phyloP scores from a whole-genome alignment of 2,113 vertebrate species.

The Ammodytes marinus region DNA sequence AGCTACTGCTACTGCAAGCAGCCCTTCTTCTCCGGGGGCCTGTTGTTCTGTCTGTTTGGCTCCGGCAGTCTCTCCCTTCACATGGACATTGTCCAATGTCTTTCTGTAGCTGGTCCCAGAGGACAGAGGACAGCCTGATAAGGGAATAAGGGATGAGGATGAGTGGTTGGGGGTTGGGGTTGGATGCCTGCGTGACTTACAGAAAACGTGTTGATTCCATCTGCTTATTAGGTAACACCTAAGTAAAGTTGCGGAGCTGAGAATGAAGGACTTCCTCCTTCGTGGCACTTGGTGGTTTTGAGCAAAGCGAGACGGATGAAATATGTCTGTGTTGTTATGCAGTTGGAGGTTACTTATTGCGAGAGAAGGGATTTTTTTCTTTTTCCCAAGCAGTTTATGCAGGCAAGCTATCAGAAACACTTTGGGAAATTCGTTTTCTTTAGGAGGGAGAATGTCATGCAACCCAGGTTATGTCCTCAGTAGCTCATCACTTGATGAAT shows the following conservation, averaged over 20 bases:
- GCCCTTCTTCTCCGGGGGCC: slow-evolving; percentile 34
- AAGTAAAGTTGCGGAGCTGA: slow-evolving; percentile 10
- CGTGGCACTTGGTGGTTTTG: slow-evolving; percentile 6
- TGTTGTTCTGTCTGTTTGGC: slow-evolving; percentile 52
- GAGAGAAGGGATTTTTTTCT: slow-evolving; percentile 13
- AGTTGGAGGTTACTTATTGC: slow-evolving; percentile 11
- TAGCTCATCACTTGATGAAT: slow-evolving; percentile 17
- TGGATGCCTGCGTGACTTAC: slow-evolving; percentile 32
- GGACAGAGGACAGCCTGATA: slow-evolving; percentile 44
- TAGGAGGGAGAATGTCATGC: neutral
- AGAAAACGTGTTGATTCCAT: slow-evolving; percentile 8
- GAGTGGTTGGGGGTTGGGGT: too few species aligned
- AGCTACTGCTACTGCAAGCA: slow-evolving; percentile 58
- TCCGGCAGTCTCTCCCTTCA: slow-evolving; percentile 33
- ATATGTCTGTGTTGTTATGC: slow-evolving; percentile 14
- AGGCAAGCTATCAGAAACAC: slow-evolving; percentile 18
- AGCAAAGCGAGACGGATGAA: neutral
- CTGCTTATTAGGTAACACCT: slow-evolving; percentile 26
- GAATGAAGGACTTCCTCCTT: slow-evolving; percentile 19
- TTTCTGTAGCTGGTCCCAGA: slow-evolving; percentile 42
- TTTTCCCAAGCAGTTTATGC: slow-evolving; percentile 7
- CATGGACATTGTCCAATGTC: slow-evolving; percentile 46
- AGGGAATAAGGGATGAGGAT: slow-evolving; percentile 33
- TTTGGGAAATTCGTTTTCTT: slow-evolving; percentile 3
- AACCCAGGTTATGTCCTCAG: neutral